These are phyloP conservation scores for Sphaeramia orbicularis DNA, from an alignment of 2,797 vertebrate genomes.

Conservation along the genomic window DNA sequence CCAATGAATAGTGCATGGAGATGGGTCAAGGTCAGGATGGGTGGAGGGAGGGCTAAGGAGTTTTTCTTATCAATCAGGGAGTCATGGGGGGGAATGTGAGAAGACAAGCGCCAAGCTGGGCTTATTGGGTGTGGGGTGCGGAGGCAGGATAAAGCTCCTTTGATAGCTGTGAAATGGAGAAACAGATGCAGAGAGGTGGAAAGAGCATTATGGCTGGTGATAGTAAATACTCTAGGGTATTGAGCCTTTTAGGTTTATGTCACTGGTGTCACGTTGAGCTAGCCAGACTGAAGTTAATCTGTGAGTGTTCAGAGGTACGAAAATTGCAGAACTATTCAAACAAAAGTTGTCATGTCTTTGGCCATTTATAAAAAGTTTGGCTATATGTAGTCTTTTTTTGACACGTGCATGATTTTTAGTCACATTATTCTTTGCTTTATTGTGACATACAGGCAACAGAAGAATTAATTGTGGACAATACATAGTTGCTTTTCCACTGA, in stretches of 20 bases:
- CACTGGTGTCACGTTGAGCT: slow-evolving; percentile 65
- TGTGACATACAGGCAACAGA: neutral
- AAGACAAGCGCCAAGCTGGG: slow-evolving; percentile 73
- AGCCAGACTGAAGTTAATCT: slow-evolving; percentile 62
- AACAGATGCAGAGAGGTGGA: slow-evolving; percentile 70
- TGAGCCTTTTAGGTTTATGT: slow-evolving; percentile 70
- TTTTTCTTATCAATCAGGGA: slow-evolving; percentile 85
- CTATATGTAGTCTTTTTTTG: neutral
- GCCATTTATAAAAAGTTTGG: slow-evolving; percentile 27
- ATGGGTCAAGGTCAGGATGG: slow-evolving; percentile 82
- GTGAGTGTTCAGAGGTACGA: slow-evolving; percentile 44
- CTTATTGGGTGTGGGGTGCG: slow-evolving; percentile 28
- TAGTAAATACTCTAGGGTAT: slow-evolving; percentile 71
- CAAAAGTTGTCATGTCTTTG: slow-evolving; percentile 11
- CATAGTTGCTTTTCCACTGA: too few relatives aligned
- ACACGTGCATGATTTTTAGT: neutral
- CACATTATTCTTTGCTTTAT: neutral
- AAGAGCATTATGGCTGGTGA: slow-evolving; percentile 58
- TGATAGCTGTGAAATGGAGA: slow-evolving; percentile 76
- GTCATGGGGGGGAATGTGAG: slow-evolving; percentile 69
- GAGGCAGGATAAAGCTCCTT: slow-evolving; percentile 65
- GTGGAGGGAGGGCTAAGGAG: slow-evolving; percentile 72
- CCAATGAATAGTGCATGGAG: slow-evolving; percentile 85
- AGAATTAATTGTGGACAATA: neutral
- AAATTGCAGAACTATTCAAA: slow-evolving; percentile 35